Percentiles rank a stretch among this genome's conserved stretches.
Evolutionary conservation across 2,888 invertebrate species (phyloP).

Genomic region (Oegoconia quadripuncta): DNA sequence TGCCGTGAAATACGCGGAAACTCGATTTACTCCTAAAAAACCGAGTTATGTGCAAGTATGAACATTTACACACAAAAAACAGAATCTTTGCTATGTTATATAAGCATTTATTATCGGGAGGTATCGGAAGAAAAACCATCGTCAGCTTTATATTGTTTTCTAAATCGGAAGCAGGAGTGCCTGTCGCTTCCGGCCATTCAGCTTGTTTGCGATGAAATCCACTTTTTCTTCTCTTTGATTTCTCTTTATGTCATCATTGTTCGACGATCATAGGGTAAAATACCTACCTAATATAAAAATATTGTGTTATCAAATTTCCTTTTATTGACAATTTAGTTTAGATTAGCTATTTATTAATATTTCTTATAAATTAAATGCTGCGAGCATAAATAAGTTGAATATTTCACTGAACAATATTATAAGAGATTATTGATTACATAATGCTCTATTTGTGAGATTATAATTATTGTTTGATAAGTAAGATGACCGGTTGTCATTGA

Average conservation of each 20-base stretch:
- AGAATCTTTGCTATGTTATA: conserved; percentile 38
- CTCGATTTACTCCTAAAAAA: background rate
- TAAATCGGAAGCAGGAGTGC: conserved; percentile 64
- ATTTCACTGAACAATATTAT: too few relatives aligned
- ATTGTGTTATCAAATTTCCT: too few relatives aligned
- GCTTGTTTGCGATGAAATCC: conserved; percentile 57
- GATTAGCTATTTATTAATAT: too few relatives aligned
- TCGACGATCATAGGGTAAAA: conserved; percentile 4
- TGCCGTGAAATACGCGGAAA: too few relatives aligned
- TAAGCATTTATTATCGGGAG: conserved; percentile 59
- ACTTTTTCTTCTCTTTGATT: conserved; percentile 43
- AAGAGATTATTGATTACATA: too few relatives aligned
- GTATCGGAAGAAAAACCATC: conserved; percentile 54
- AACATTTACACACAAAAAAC: background rate
- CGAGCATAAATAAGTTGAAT: too few relatives aligned
- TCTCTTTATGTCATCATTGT: conserved; percentile 25
- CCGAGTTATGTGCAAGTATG: background rate
- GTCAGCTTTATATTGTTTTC: conserved; percentile 68
- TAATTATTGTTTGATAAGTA: too few relatives aligned
- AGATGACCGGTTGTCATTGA: too few relatives aligned
- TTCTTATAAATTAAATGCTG: too few relatives aligned
- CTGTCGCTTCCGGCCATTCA: conserved; percentile 59
- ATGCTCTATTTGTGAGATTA: too few relatives aligned
- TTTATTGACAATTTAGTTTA: too few relatives aligned
- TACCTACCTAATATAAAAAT: too few relatives aligned